A percentile compares a stretch with the other conserved stretches of the same genome.
phyloP scores from a whole-genome alignment of 2,113 vertebrate species.

The Calypte anna region DNA sequence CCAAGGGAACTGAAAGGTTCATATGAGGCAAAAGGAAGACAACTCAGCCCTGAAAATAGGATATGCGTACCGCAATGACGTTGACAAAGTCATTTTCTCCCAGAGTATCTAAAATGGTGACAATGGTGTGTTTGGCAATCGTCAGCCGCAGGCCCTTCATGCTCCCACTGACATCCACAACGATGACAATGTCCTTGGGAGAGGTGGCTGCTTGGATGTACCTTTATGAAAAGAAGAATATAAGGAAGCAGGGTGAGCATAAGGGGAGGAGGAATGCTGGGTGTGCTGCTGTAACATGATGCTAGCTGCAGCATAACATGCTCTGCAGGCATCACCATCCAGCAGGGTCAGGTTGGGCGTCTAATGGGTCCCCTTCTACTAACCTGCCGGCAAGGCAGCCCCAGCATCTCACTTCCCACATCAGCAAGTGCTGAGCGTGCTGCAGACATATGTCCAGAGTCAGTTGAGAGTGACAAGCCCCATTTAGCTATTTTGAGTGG shows the following conservation, averaged over 20 bases:
- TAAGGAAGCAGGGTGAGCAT: not conserved
- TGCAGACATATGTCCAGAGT: not conserved
- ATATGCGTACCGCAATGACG: conserved; percentile 85
- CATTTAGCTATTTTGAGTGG: not conserved
- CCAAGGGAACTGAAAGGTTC: not conserved
- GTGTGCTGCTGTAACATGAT: rapidly evolving
- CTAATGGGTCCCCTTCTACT: not conserved
- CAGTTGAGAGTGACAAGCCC: not conserved
- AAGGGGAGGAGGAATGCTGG: not conserved
- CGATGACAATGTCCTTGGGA: conserved; percentile 93
- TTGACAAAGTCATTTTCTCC: conserved; percentile 99
- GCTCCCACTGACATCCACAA: conserved; percentile 93
- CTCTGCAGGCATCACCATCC: rapidly evolving
- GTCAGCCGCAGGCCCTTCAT: conserved; percentile 94
- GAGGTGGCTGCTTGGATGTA: conserved; percentile 96
- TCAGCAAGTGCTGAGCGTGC: not conserved
- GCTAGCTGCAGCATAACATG: rapidly evolving
- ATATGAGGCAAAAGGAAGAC: not conserved
- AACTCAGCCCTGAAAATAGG: not conserved
- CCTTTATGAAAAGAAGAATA: conserved; percentile 70
- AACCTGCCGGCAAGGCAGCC: not conserved
- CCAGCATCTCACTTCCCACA: not conserved
- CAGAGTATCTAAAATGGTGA: conserved; percentile 91
- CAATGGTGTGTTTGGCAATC: conserved; percentile 94
- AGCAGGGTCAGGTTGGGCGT: not conserved